Evolutionary conservation across 2,888 invertebrate species (phyloP), one percentile per base, ranked within the genome.

Genomic region (Harpalus rufipes): DNA sequence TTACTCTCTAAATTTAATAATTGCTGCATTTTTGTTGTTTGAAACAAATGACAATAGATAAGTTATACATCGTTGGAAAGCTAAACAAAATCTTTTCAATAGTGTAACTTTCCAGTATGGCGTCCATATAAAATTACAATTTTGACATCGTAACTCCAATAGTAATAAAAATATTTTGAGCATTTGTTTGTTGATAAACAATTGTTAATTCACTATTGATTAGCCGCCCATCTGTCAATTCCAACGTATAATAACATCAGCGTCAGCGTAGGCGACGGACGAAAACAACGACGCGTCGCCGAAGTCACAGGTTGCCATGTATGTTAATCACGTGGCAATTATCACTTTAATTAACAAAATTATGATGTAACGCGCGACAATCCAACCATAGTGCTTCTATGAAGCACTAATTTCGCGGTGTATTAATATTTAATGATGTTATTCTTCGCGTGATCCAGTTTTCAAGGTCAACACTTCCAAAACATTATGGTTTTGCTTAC

Each of bases 401-500:
- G n/a, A 39, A 68, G 32, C 32, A 68, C 68, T 68, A 68, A 68
- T 68, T 68, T 68, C 14, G 68, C 68, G 68, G 39, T 68, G 41
- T 68, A 68, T 68, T 68, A 68, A 68, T 68, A 68, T 68, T 68
- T 68, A 68, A 68, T 39, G 25, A 63, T 68, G 68, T 68, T 68
- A 68, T 68, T 68, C 39, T 68, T 68, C 39, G 68, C 68, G 68
- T 68, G 68, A 68, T 68, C 68, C 25, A 68, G 32, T 68, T 68
- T 68, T 68, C 68, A 68, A 68, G 68, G 68, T 68, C 68, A 32
- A 68, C n/a, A 68, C 14, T 68, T 68, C 68, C 68, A 68, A 68
- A 68, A 68, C 68, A 68, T 14, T 12, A 14, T 14, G 68, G 39
- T 32, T 3, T 32, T 32, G 32, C 32, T 32, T 32, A 32, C 7